A percentile compares a stretch with the other conserved stretches of the same genome.
phyloP scores from a whole-genome alignment of 2,797 vertebrate genomes.

The Anas acuta region DNA sequence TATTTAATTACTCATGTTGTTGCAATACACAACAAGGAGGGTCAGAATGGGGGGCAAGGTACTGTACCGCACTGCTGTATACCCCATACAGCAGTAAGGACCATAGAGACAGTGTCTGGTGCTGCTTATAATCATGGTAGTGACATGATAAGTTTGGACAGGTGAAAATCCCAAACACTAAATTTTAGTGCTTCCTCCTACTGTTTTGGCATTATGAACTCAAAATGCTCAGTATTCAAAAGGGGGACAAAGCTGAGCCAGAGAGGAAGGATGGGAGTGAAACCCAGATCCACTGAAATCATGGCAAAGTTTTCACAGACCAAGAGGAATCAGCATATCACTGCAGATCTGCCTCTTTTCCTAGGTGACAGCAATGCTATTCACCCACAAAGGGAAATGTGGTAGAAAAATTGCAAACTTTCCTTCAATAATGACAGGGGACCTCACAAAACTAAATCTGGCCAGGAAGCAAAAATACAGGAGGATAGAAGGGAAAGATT shows the following conservation, averaged over 20 bases:
- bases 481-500: background rate
- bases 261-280: background rate
- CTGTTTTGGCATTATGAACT: background rate
- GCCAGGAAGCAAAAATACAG: background rate
- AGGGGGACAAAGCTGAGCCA: background rate
- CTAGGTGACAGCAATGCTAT: background rate
- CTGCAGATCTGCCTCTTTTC: background rate
- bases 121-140: background rate
- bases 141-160: background rate
- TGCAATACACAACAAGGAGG: background rate
- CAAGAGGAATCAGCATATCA: background rate
- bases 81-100: background rate
- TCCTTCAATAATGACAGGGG: background rate
- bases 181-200: background rate
- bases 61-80: background rate
- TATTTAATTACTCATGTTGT: background rate
- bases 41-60: rapidly evolving
- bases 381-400: background rate
- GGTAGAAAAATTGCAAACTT: background rate
- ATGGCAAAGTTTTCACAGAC: background rate
- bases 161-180: background rate
- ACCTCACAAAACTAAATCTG: background rate
- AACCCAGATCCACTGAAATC: background rate
- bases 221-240: background rate
- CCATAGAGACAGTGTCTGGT: background rate